These are phyloP conservation scores for Anarrhichthys ocellatus DNA, from an alignment of 2,113 vertebrate species.

Conservation along the genomic window DNA sequence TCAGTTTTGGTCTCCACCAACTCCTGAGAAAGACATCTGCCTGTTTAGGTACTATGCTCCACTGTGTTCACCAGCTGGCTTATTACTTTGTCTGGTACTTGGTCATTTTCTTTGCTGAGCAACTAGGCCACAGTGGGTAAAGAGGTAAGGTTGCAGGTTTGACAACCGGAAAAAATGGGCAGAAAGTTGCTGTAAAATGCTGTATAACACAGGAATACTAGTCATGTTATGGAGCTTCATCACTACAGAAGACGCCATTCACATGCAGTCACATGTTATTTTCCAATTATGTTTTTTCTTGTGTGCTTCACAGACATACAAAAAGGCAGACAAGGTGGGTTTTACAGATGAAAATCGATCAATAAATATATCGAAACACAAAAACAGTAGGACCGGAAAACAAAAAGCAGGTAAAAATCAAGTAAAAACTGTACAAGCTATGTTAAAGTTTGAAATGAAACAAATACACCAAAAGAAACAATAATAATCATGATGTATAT, in stretches of 20 bases:
- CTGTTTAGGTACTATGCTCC: not conserved
- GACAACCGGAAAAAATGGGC: not conserved
- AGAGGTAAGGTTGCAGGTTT: not conserved
- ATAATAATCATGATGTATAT: not conserved
- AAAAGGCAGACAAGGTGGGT: not conserved
- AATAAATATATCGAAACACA: not conserved
- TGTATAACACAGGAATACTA: not conserved
- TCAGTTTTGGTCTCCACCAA: conserved; percentile 12
- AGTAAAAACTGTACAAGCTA: not conserved
- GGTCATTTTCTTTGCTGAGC: not conserved
- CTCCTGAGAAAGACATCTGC: not conserved
- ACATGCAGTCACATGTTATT: conserved; percentile 12
- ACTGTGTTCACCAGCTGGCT: not conserved
- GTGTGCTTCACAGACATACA: not conserved
- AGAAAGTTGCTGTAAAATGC: not conserved
- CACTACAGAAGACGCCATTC: not conserved
- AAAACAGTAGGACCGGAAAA: not conserved
- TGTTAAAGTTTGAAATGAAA: not conserved
- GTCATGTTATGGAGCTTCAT: not conserved
- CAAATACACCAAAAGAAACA: not conserved
- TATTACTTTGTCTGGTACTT: not conserved
- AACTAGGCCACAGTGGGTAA: not conserved
- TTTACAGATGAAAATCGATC: not conserved
- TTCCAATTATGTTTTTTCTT: not conserved
- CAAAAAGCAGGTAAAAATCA: not conserved